phyloP scores from a whole-genome alignment of 2,888 invertebrate genomes.

The Neoaliturus tenellus region DNA sequence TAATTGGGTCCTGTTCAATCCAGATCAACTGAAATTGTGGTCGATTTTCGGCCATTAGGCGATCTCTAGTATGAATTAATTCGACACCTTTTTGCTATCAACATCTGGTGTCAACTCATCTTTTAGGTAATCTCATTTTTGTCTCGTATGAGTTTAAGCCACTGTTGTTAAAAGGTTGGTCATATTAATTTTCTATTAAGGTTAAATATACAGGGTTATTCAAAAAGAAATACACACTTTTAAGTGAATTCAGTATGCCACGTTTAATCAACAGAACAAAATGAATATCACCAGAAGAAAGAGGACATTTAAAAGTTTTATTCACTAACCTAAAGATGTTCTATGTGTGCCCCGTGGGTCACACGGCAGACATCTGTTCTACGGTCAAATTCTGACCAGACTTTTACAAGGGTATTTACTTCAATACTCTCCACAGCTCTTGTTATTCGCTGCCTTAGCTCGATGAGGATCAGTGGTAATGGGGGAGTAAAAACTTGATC shows the following conservation, averaged over 20 bases:
- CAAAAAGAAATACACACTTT: conserved; percentile 19
- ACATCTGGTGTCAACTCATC: too few species aligned
- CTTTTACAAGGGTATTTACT: conserved; percentile 26
- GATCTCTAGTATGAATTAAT: too few species aligned
- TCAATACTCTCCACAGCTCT: conserved; percentile 8
- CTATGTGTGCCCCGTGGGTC: conserved; percentile 1
- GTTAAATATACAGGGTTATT: conserved; percentile 36
- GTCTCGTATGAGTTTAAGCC: too few species aligned
- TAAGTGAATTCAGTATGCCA: background rate
- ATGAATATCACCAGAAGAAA: background rate
- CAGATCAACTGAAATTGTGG: too few species aligned
- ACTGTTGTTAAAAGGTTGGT: too few species aligned
- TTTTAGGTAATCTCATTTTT: too few species aligned
- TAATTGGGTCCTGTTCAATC: too few species aligned
- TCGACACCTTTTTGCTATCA: too few species aligned
- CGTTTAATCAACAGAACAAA: conserved; percentile 1
- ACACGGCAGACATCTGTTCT: conserved; percentile 17
- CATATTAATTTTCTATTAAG: too few species aligned
- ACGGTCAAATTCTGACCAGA: conserved; percentile 29
- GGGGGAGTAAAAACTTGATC: too few species aligned
- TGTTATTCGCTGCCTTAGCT: conserved; percentile 29
- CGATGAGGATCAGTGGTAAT: conserved; percentile 31
- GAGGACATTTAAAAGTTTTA: conserved; percentile 10
- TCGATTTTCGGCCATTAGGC: too few species aligned
- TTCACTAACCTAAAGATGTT: background rate